phyloP scores from a whole-genome alignment of 2,888 invertebrate species.

The Cerastis rubricosa region DNA sequence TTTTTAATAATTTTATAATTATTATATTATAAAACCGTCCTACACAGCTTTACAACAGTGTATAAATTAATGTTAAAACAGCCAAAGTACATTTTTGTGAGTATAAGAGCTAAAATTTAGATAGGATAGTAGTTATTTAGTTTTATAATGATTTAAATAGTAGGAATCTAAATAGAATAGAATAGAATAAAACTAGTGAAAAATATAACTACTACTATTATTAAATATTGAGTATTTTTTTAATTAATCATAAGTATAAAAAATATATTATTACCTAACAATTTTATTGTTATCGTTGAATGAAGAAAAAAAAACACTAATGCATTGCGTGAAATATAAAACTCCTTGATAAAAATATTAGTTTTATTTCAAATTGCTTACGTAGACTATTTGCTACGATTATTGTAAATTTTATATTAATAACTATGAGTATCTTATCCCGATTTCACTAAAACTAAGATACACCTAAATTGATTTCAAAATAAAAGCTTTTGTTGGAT shows the following conservation, averaged over 20 bases:
- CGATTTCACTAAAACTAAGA: background rate
- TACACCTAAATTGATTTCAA: background rate
- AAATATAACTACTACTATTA: no score
- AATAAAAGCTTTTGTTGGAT: background rate
- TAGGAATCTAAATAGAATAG: no score
- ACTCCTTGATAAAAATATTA: background rate
- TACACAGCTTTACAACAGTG: conserved; percentile 3
- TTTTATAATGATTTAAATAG: no score
- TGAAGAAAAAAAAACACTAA: background rate
- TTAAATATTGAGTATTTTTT: no score
- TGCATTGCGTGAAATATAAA: background rate
- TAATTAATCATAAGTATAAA: background rate
- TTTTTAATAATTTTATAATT: background rate
- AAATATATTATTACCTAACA: background rate
- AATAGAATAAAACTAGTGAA: no score
- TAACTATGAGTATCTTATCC: background rate
- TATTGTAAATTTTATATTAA: background rate
- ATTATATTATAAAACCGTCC: background rate
- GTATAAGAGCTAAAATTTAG: background rate
- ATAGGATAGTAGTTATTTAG: background rate
- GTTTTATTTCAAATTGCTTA: background rate
- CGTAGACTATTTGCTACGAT: background rate
- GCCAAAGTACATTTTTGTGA: background rate
- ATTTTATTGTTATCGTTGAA: background rate
- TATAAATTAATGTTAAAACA: background rate